A percentile compares a stretch with the other conserved stretches of the same genome.
Evolutionary conservation across 2,888 invertebrate genomes (phyloP).

Genomic region (Coleophora flavipennella): DNA sequence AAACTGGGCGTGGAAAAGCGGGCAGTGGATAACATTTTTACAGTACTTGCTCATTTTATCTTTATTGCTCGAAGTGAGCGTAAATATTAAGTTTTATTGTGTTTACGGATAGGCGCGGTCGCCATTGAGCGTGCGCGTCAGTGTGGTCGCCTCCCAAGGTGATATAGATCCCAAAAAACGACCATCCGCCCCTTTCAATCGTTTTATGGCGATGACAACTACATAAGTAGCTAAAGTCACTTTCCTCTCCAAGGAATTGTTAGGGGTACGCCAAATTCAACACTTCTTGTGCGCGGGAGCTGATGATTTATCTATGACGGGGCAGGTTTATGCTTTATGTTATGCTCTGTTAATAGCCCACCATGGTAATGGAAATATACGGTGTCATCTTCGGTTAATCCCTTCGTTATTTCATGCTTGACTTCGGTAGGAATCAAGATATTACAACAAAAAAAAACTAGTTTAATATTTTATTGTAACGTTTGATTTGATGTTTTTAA

Average conservation of each 20-base stretch:
- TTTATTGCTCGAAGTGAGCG: constrained; percentile 59
- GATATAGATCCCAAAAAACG: constrained; percentile 39
- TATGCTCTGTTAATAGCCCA: constrained; percentile 21
- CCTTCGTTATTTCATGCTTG: constrained; percentile 58
- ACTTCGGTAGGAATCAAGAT: constrained; percentile 7
- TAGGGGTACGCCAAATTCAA: constrained; percentile 58
- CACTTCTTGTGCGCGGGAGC: constrained; percentile 39
- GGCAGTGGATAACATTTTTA: constrained; percentile 38
- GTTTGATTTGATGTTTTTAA: too few species aligned
- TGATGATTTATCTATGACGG: constrained; percentile 61
- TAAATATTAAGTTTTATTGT: constrained; percentile 69
- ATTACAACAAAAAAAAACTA: too few species aligned
- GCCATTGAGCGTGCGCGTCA: constrained; percentile 32
- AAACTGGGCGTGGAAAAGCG: constrained; percentile 21
- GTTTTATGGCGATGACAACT: constrained; percentile 57
- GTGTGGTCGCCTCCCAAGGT: constrained; percentile 66
- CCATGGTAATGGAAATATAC: constrained; percentile 39
- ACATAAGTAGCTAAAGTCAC: constrained; percentile 38
- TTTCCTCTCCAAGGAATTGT: constrained; percentile 36
- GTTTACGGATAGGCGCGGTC: constrained; percentile 59
- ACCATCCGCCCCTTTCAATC: constrained; percentile 42
- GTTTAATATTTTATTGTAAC: too few species aligned
- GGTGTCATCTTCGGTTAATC: constrained; percentile 55
- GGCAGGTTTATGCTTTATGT: constrained; percentile 34
- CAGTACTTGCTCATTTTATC: constrained; percentile 58